These are phyloP conservation scores for Resseliella maxima DNA, from an alignment of 2,888 invertebrate species.

Conservation along the genomic window DNA sequence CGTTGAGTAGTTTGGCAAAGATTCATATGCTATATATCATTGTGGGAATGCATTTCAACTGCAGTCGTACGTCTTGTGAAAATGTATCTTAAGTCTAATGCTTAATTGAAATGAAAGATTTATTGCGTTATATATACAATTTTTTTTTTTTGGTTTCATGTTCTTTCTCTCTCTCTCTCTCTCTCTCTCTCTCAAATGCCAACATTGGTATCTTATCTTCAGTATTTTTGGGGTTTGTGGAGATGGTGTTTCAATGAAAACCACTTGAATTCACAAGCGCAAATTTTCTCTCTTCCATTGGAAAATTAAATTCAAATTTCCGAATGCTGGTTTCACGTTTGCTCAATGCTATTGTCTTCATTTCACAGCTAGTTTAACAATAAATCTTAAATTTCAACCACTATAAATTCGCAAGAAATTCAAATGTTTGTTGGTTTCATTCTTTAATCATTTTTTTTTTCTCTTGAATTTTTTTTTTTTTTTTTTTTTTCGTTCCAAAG, in stretches of 20 bases:
- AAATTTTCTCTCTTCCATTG: neutral
- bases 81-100: slow-evolving; percentile 28
- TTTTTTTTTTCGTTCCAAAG: too few species aligned
- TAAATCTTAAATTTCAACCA: slow-evolving; percentile 39
- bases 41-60: slow-evolving; percentile 26
- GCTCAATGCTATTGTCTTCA: neutral
- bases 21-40: slow-evolving; percentile 20
- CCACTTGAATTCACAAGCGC: neutral
- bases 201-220: neutral
- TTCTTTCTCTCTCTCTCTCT: neutral
- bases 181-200: neutral
- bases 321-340: neutral
- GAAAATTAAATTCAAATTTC: slow-evolving; percentile 13
- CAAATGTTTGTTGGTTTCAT: too few species aligned
- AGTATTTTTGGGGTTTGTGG: neutral
- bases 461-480: too few species aligned
- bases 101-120: slow-evolving; percentile 53
- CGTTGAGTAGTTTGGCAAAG: neutral
- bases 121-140: too few species aligned
- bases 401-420: slow-evolving; percentile 18
- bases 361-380: slow-evolving; percentile 15
- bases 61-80: slow-evolving; percentile 2
- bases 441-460: too few species aligned
- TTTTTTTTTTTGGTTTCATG: too few species aligned
- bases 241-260: neutral